phyloP scores from a whole-genome alignment of 2,888 invertebrate genomes.

The Brassicogethes aeneus region DNA sequence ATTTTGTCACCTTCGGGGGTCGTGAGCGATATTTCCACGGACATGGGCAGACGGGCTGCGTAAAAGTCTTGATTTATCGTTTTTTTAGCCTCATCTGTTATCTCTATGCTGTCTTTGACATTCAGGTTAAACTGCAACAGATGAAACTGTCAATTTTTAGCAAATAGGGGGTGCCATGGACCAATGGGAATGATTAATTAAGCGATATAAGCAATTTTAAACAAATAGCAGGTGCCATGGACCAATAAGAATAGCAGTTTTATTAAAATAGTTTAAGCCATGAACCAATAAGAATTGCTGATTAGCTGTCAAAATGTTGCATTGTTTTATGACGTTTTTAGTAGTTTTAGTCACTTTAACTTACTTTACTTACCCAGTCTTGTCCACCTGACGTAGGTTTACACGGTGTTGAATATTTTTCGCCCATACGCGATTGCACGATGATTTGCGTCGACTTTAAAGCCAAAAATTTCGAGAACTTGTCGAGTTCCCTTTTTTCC shows the following conservation, averaged over 20 bases:
- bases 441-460: constrained; percentile 86
- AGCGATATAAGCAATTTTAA: too few relatives aligned
- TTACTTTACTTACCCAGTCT: constrained; percentile 75
- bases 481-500: constrained; percentile 75
- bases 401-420: constrained; percentile 72
- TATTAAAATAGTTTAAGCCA: too few relatives aligned
- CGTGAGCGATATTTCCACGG: constrained; percentile 80
- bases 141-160: constrained; percentile 19
- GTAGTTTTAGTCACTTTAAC: too few relatives aligned
- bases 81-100: constrained; percentile 69
- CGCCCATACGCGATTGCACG: constrained; percentile 84
- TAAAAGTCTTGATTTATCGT: constrained; percentile 54
- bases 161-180: not conserved
- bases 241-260: too few relatives aligned
- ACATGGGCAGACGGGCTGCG: constrained; percentile 60
- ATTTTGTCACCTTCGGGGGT: constrained; percentile 84
- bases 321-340: too few relatives aligned
- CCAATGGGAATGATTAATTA: not conserved
- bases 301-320: too few relatives aligned
- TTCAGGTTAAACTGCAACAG: constrained; percentile 76
- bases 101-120: constrained; percentile 76
- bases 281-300: too few relatives aligned
- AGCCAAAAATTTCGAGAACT: constrained; percentile 81
- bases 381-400: constrained; percentile 68
- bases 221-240: too few relatives aligned